Evolutionary conservation across 2,888 invertebrate species (phyloP).

Genomic region (Macrosoma leucophasiata): DNA sequence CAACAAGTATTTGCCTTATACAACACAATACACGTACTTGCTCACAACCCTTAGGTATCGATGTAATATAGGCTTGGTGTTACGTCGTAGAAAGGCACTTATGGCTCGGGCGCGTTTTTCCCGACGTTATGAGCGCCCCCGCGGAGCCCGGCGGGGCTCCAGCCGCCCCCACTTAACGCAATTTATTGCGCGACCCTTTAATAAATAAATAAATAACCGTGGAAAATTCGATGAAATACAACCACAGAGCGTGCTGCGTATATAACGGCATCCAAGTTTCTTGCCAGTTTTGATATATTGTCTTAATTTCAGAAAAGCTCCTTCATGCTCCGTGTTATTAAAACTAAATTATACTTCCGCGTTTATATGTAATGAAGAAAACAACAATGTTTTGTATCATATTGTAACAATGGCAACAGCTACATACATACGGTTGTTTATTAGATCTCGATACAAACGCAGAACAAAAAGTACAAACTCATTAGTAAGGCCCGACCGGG

Average conservation of each 20-base stretch:
- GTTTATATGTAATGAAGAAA: background rate
- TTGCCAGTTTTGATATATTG: constrained; percentile 9
- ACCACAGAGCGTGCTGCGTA: constrained; percentile 44
- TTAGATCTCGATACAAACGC: constrained; percentile 32
- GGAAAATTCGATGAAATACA: constrained; percentile 73
- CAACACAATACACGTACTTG: too few species aligned
- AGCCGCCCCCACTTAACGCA: constrained; percentile 73
- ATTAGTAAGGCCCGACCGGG: constrained; percentile 66
- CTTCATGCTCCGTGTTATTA: background rate
- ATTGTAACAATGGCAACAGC: background rate
- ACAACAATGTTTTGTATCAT: background rate
- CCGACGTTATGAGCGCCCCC: constrained; percentile 66
- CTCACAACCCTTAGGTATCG: constrained; percentile 35
- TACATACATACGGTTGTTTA: constrained; percentile 3
- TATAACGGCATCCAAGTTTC: constrained; percentile 16
- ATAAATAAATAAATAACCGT: constrained; percentile 74
- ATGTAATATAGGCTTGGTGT: constrained; percentile 49
- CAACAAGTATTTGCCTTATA: too few species aligned
- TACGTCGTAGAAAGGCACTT: constrained; percentile 68
- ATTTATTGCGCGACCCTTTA: constrained; percentile 72
- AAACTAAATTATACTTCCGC: background rate
- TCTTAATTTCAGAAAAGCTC: constrained; percentile 8
- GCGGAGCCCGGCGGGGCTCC: constrained; percentile 62
- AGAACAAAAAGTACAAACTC: constrained; percentile 69
- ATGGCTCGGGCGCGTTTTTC: constrained; percentile 61